Percentiles rank a stretch among this genome's conserved stretches.
phyloP scores from a whole-genome alignment of 2,888 invertebrate species.

The Harpalus rufipes region DNA sequence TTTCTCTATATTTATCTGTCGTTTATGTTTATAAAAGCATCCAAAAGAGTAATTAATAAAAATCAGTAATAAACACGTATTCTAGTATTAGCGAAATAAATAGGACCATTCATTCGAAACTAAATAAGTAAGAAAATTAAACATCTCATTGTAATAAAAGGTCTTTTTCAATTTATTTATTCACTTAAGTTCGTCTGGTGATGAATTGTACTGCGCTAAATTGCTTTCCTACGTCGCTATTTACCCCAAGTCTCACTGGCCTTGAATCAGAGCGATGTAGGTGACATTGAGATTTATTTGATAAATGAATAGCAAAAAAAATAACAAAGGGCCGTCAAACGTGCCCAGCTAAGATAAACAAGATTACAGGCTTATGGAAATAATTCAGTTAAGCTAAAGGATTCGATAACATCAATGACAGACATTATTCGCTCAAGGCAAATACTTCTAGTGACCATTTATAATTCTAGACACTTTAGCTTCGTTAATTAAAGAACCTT shows the following conservation, averaged over 20 bases:
- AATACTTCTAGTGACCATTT: conserved; percentile 35
- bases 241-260: background rate
- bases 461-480: conserved; percentile 16
- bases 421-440: conserved; percentile 29
- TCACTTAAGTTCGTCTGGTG: background rate
- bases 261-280: conserved; percentile 35
- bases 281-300: conserved; percentile 53
- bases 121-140: background rate
- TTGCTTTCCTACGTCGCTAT: background rate
- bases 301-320: conserved; percentile 49
- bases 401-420: conserved; percentile 48
- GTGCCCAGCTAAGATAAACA: conserved; percentile 46
- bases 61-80: no score
- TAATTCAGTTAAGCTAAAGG: conserved; percentile 46
- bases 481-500: conserved; percentile 19
- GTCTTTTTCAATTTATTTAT: background rate
- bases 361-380: conserved; percentile 46
- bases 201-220: background rate
- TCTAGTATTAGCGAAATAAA: no score
- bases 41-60: no score
- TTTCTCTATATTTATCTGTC: no score
- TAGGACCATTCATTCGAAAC: background rate
- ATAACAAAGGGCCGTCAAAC: conserved; percentile 25
- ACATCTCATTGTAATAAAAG: background rate
- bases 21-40: no score